phyloP scores from a whole-genome alignment of 2,888 invertebrate species.

The Eilema sororculum region DNA sequence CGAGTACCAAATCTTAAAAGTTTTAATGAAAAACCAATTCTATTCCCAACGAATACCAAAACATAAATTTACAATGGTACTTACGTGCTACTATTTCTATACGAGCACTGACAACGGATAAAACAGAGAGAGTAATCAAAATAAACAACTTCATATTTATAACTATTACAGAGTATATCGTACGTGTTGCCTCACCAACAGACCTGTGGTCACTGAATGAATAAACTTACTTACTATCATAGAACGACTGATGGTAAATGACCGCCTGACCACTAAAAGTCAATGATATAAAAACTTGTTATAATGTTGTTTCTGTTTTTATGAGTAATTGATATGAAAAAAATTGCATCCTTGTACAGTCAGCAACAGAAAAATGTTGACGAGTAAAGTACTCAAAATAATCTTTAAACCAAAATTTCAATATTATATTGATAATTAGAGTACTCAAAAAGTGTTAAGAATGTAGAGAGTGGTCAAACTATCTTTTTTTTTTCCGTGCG shows the following conservation, averaged over 20 bases:
- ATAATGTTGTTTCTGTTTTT: background rate
- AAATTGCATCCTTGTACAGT: no score
- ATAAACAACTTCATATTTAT: background rate
- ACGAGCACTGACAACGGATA: background rate
- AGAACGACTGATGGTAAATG: conserved; percentile 1
- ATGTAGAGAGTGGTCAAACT: no score
- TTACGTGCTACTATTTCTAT: background rate
- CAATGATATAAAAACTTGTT: background rate
- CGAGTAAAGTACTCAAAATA: no score
- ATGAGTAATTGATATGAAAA: background rate
- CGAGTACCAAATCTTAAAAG: no score
- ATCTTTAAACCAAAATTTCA: no score
- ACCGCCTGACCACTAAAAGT: background rate
- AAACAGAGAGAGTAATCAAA: background rate
- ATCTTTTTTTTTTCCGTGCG: no score
- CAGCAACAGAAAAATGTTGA: no score
- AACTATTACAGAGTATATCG: background rate
- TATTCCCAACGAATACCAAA: no score
- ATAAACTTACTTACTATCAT: background rate
- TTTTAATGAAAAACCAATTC: no score
- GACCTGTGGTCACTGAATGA: background rate
- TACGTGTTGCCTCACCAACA: background rate
- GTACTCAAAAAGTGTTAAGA: no score
- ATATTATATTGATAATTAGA: no score
- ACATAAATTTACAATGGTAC: no score